Percentiles rank a stretch among this genome's conserved stretches.
phyloP scores from a whole-genome alignment of 2,888 invertebrate genomes.

The Trichogramma dendrolimi region DNA sequence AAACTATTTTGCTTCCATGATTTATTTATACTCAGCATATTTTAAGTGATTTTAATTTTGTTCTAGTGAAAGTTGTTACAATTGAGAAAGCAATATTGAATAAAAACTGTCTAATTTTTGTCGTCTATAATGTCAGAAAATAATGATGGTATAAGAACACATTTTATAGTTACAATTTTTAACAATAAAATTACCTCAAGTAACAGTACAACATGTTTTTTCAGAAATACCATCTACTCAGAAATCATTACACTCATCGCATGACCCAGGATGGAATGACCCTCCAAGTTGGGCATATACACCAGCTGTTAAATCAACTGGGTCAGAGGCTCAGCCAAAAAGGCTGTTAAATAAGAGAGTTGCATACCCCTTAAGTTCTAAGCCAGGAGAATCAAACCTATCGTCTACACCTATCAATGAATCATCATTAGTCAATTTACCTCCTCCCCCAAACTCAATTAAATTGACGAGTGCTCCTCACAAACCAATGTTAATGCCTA shows the following conservation, averaged over 20 bases:
- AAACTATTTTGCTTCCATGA: too few relatives aligned
- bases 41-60: too few relatives aligned
- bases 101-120: too few relatives aligned
- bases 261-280: slow-evolving; percentile 50
- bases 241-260: slow-evolving; percentile 39
- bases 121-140: too few relatives aligned
- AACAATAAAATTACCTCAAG: neutral
- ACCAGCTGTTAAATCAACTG: slow-evolving; percentile 23
- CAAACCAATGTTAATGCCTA: slow-evolving; percentile 35
- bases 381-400: slow-evolving; percentile 15
- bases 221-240: slow-evolving; percentile 39
- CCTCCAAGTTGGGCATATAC: slow-evolving; percentile 46
- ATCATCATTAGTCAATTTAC: slow-evolving; percentile 30
- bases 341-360: slow-evolving; percentile 46
- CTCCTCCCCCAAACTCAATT: slow-evolving; percentile 32
- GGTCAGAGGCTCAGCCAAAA: slow-evolving; percentile 37
- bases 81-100: too few relatives aligned
- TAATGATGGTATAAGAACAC: neutral
- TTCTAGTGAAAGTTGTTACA: too few relatives aligned
- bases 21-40: too few relatives aligned
- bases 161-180: neutral
- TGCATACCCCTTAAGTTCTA: slow-evolving; percentile 44
- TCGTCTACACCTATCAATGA: slow-evolving; percentile 11
- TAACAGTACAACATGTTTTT: neutral
- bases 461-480: slow-evolving; percentile 38